Conservation (phyloP, 2,113 vertebrate genomes). For the Guaruba guarouba region DNA sequence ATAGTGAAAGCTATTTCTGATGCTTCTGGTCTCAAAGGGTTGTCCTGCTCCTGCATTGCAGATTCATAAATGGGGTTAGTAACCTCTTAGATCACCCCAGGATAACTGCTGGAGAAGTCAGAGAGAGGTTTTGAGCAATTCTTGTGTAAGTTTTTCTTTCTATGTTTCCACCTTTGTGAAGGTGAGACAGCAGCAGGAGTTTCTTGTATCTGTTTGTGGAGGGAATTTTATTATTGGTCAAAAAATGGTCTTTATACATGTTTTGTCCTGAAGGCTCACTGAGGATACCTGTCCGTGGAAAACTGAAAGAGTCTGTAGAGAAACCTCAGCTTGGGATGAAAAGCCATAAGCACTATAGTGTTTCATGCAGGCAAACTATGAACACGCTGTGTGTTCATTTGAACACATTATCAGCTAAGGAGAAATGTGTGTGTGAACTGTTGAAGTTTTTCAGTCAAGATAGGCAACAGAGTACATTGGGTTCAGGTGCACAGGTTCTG, state of each 20-base stretch:
- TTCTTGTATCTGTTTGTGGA: neutral
- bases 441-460: neutral
- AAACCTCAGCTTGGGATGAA: neutral
- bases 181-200: neutral
- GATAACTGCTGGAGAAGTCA: neutral
- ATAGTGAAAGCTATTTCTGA: neutral
- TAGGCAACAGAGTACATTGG: rapidly evolving
- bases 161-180: neutral
- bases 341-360: neutral
- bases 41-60: neutral
- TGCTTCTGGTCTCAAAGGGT: neutral
- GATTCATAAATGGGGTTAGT: neutral
- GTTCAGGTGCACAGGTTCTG: rapidly evolving
- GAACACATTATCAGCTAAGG: neutral
- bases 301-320: neutral
- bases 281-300: neutral
- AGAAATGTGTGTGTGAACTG: neutral
- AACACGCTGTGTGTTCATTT: neutral
- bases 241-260: neutral
- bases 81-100: neutral
- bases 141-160: neutral
- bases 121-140: neutral
- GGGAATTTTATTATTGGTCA: neutral
- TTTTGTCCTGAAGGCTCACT: neutral
- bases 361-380: neutral